Evolutionary conservation across 2,113 vertebrate genomes (phyloP), one percentile per base, ranked within the genome.

Genomic region (Zootoca vivipara): DNA sequence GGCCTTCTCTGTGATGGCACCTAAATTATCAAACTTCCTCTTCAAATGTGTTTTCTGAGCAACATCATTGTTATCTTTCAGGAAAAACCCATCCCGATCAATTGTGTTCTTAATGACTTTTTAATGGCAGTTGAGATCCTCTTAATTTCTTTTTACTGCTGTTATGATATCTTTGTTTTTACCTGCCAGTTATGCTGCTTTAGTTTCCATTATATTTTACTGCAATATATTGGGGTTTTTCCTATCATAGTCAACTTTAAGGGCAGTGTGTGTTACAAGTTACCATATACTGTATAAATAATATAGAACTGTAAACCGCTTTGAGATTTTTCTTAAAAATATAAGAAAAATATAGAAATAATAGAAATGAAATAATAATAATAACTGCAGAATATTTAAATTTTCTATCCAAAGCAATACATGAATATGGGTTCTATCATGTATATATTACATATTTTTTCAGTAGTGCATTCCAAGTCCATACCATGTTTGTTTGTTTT

Each of bases 351-450:
- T 52, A 12, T 52, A 52, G 46, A 38, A 38, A 38, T 38, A 38
- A 38, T 38, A 38, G 38, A 52, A 52, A 52, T 52, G 46, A 52
- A 52, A 52, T 52, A 52, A 46, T 46, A 52, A 46, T 46, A 46
- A 52, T 52, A 52, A 52, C 46, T 52, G 46, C 46, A 91, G 64
- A 7, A 18, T 77, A 86, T 28, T 20, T 56, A 87, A 42, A 3
- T 70, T 69, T 28, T 91, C 91, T 91, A 24, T 78, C 85, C 67
- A 83, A 89, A 58, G 33, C 7, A 40, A 58, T 75, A 70, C 9
- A 90, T 85, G 86, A 74, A 91, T 92, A 94, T 78, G 22, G 33
- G 67, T 52, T 92, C 38, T 33, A 28, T 91, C 74, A 18, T 77
- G 75, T 0, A 0, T 64, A 85, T 88, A 85, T 70, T 33, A n/a